phyloP scores from a whole-genome alignment of 2,888 invertebrate species.

The Oscheius sp. region DNA sequence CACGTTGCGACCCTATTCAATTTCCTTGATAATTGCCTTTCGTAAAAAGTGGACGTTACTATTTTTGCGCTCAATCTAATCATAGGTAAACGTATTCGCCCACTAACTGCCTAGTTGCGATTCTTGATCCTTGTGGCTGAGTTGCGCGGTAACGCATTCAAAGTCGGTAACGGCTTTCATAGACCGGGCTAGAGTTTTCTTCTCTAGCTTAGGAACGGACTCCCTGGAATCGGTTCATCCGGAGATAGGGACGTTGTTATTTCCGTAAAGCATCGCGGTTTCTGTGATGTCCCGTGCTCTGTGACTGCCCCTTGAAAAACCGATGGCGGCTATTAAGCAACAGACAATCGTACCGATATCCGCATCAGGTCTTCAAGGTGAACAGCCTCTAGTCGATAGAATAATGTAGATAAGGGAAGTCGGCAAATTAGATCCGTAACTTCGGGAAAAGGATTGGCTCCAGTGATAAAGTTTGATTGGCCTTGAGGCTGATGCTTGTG shows the following conservation, averaged over 20 bases:
- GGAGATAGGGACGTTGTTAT: constrained; percentile 72
- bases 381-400: constrained; percentile 71
- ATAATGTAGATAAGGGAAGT: constrained; percentile 68
- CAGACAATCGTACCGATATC: constrained; percentile 79
- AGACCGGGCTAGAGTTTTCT: constrained; percentile 64
- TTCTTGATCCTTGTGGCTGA: constrained; percentile 43
- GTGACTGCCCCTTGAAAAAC: constrained; percentile 71
- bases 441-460: constrained; percentile 81
- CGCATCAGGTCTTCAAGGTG: constrained; percentile 82
- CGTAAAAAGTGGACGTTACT: too few species aligned
- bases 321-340: constrained; percentile 72
- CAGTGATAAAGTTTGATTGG: too few species aligned
- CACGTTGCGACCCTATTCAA: too few species aligned
- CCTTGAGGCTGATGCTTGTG: too few species aligned
- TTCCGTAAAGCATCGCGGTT: constrained; percentile 72
- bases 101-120: constrained; percentile 61
- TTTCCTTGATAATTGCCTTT: too few species aligned
- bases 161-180: constrained; percentile 70
- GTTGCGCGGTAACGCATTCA: constrained; percentile 70
- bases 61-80: too few species aligned
- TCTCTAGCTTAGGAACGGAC: constrained; percentile 69
- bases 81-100: too few species aligned
- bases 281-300: constrained; percentile 70
- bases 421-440: constrained; percentile 74
- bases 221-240: constrained; percentile 73